Evolutionary conservation across 2,888 invertebrate genomes (phyloP).

Genomic region (Drosophila differens): DNA sequence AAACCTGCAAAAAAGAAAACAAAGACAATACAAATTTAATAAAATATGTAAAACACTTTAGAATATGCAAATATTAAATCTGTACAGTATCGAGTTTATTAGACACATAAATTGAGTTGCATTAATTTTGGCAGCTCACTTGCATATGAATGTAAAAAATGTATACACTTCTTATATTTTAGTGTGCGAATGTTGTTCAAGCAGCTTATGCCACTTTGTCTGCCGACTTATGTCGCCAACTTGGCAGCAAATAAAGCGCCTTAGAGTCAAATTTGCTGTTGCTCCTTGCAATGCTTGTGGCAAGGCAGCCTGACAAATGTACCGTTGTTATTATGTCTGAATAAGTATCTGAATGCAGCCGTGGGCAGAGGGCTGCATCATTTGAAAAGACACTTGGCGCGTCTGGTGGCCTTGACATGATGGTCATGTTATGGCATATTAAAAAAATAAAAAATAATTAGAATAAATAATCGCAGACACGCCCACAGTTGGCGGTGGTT

Average conservation of each 20-base stretch:
- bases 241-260: slow-evolving; percentile 43
- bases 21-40: not conserved
- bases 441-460: not conserved
- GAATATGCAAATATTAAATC: slow-evolving; percentile 14
- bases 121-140: not conserved
- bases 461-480: slow-evolving; percentile 15
- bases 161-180: not conserved
- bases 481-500: slow-evolving; percentile 9
- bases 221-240: slow-evolving; percentile 45
- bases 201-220: slow-evolving; percentile 71
- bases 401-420: slow-evolving; percentile 14
- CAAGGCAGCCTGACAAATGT: slow-evolving; percentile 18
- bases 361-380: slow-evolving; percentile 8
- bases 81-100: slow-evolving; percentile 5
- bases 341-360: not conserved
- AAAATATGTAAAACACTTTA: slow-evolving; percentile 8
- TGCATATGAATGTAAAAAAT: not conserved
- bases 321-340: slow-evolving; percentile 11
- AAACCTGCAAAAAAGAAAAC: slow-evolving; percentile 66
- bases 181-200: slow-evolving; percentile 20
- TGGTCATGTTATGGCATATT: slow-evolving; percentile 28
- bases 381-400: not conserved
- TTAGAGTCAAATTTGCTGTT: slow-evolving; percentile 18
- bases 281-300: slow-evolving; percentile 16
- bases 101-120: not conserved